phyloP scores from a whole-genome alignment of 2,113 vertebrate genomes.

The Eolophus roseicapilla region DNA sequence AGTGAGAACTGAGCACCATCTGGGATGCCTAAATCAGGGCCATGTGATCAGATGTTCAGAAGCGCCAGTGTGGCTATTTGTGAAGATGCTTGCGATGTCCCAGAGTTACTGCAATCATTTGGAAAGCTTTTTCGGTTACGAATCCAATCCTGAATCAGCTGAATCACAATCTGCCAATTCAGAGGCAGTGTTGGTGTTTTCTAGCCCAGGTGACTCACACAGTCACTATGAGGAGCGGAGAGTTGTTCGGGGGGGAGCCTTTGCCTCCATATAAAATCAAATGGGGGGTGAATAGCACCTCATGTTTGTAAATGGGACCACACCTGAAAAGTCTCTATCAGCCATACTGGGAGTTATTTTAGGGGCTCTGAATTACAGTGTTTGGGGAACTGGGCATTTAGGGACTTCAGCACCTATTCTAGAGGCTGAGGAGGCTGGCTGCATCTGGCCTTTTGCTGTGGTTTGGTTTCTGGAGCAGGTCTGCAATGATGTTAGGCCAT shows the following conservation, averaged over 20 bases:
- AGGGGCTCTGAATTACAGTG: not conserved
- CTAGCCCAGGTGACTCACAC: not conserved
- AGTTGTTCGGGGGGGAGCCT: not conserved
- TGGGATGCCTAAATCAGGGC: not conserved
- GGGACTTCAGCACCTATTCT: not conserved
- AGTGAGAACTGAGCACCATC: not conserved
- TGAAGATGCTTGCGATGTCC: not conserved
- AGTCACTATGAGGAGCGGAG: not conserved
- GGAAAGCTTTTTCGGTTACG: not conserved
- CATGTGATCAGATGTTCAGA: not conserved
- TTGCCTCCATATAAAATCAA: not conserved
- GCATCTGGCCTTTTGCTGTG: not conserved
- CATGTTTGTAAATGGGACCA: not conserved
- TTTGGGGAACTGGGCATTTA: not conserved
- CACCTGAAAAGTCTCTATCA: not conserved
- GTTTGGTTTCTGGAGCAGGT: not conserved
- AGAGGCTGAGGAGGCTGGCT: not conserved
- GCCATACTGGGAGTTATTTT: fast-evolving
- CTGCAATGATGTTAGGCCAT: not conserved
- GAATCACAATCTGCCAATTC: not conserved
- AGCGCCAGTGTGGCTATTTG: not conserved
- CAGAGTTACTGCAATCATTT: not conserved
- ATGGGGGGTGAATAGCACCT: not conserved
- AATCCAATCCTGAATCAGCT: not conserved
- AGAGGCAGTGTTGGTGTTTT: fast-evolving